phyloP scores from a whole-genome alignment of 2,888 invertebrate genomes.

The Arctia plantaginis region DNA sequence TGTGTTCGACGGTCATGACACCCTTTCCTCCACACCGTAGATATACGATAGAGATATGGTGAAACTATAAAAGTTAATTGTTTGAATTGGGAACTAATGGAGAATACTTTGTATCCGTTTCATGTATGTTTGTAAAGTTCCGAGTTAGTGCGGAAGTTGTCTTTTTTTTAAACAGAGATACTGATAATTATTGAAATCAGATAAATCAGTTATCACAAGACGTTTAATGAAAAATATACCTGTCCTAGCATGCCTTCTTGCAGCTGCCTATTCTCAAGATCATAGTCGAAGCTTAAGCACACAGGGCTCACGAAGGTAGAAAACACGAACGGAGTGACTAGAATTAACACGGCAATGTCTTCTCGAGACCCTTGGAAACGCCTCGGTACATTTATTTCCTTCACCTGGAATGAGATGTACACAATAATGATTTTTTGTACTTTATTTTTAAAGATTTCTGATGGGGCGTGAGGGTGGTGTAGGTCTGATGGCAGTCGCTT shows the following conservation, averaged over 20 bases:
- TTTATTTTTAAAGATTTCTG: not conserved
- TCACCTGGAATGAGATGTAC: slow-evolving; percentile 55
- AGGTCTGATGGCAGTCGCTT: too few species aligned
- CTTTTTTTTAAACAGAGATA: too few species aligned
- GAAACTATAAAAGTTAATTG: too few species aligned
- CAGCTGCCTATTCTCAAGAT: slow-evolving; percentile 30
- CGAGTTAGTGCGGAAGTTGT: too few species aligned
- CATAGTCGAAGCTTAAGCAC: slow-evolving; percentile 73
- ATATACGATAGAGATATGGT: too few species aligned
- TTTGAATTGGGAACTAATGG: too few species aligned
- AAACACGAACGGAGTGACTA: slow-evolving; percentile 70
- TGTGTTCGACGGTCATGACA: too few species aligned
- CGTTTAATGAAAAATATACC: slow-evolving; percentile 5
- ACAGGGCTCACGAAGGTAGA: slow-evolving; percentile 76
- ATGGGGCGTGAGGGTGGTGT: not conserved
- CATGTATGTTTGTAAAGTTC: too few species aligned
- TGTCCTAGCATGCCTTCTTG: slow-evolving; percentile 25
- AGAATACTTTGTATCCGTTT: too few species aligned
- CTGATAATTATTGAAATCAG: too few species aligned
- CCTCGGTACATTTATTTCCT: slow-evolving; percentile 71
- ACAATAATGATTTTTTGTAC: not conserved
- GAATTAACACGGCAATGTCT: slow-evolving; percentile 83
- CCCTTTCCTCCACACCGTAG: too few species aligned
- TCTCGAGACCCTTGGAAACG: slow-evolving; percentile 84
- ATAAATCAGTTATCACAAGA: too few species aligned